Conservation (phyloP, 2,113 vertebrate species). For the Mormyrus lacerda region DNA sequence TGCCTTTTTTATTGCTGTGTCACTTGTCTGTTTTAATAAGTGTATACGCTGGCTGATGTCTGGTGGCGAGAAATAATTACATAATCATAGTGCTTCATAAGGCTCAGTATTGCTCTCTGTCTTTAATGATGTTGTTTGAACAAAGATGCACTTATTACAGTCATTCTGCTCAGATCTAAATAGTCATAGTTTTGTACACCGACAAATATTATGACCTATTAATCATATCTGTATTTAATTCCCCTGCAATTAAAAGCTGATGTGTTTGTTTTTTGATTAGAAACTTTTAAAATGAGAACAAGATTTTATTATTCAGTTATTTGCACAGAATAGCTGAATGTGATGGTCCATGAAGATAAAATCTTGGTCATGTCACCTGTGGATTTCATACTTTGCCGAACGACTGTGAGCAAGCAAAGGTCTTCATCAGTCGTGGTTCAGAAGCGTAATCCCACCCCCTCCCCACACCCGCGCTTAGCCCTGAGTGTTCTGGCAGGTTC, state of each 20-base stretch:
- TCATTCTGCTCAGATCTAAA: neutral
- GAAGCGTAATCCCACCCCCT: neutral
- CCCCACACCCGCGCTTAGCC: neutral
- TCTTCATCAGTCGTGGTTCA: neutral
- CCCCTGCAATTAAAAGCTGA: neutral
- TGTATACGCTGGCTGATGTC: neutral
- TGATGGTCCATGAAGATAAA: neutral
- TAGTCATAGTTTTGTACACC: neutral
- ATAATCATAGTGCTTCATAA: neutral
- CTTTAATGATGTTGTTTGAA: neutral
- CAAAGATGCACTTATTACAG: neutral
- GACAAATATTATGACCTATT: neutral
- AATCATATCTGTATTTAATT: neutral
- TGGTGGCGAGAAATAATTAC: neutral
- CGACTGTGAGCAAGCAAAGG: neutral
- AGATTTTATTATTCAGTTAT: neutral
- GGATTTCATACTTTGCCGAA: neutral
- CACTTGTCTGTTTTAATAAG: neutral
- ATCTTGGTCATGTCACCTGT: neutral
- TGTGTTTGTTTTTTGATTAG: neutral
- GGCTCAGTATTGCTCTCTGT: neutral
- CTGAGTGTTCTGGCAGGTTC: slow-evolving; percentile 42
- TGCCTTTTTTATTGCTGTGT: neutral
- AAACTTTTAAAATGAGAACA: neutral
- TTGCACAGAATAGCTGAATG: neutral